Percentiles rank a stretch among this genome's conserved stretches.
Evolutionary conservation across 2,113 vertebrate species (phyloP).

Genomic region (Megaceryle maxima): DNA sequence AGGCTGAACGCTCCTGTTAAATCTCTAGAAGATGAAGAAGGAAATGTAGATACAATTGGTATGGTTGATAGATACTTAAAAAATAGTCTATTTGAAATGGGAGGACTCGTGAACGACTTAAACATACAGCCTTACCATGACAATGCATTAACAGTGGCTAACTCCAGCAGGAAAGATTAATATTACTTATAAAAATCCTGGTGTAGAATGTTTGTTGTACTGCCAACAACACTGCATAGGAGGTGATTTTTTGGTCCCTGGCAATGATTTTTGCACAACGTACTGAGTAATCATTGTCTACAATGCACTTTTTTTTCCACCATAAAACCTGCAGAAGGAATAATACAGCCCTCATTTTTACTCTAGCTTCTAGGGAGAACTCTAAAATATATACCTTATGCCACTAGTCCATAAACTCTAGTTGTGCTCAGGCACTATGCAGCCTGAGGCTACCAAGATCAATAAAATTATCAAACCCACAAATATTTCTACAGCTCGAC

Average conservation of each 20-base stretch:
- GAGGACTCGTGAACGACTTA: neutral
- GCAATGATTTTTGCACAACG: conserved; percentile 37
- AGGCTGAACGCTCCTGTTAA: neutral
- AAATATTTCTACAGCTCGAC: conserved; percentile 23
- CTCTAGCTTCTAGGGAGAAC: conserved; percentile 31
- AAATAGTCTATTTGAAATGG: conserved; percentile 15
- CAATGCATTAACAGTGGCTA: neutral
- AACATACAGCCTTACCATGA: conserved; percentile 3
- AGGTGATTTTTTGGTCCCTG: conserved; percentile 30
- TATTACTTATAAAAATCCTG: conserved; percentile 30
- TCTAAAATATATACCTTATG: conserved; percentile 42
- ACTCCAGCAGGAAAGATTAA: conserved; percentile 47
- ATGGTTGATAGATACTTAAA: neutral
- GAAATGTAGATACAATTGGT: neutral
- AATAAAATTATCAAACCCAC: conserved; percentile 47
- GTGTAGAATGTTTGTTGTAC: conserved; percentile 53
- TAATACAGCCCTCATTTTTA: conserved; percentile 49
- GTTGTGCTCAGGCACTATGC: conserved; percentile 8
- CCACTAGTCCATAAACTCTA: conserved; percentile 48
- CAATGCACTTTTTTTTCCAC: conserved; percentile 17
- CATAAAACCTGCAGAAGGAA: conserved; percentile 54
- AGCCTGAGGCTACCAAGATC: conserved; percentile 30
- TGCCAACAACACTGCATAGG: conserved; percentile 12
- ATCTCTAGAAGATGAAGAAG: neutral
- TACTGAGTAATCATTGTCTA: conserved; percentile 56